A percentile compares a stretch with the other conserved stretches of the same genome.
Conservation (phyloP, 2,113 vertebrate genomes). For the Hyla sarda region DNA sequence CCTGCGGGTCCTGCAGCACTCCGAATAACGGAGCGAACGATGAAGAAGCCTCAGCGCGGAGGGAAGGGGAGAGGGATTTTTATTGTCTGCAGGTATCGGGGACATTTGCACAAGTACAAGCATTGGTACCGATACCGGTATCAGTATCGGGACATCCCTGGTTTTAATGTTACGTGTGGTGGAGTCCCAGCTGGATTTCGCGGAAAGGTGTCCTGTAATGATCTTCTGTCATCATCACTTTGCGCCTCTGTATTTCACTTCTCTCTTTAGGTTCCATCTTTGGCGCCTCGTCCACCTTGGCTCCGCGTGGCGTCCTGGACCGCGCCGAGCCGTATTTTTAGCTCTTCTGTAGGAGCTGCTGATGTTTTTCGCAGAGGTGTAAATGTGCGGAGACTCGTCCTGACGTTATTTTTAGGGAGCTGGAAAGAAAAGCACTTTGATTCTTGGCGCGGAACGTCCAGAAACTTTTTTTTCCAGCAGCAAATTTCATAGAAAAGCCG, state of each 20-base stretch:
- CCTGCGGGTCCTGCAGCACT: too few species aligned
- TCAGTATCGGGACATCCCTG: too few species aligned
- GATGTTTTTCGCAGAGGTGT: not conserved
- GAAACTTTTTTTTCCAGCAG: constrained; percentile 13
- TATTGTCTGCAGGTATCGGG: too few species aligned
- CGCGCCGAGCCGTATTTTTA: not conserved
- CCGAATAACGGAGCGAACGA: too few species aligned
- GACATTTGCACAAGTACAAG: too few species aligned
- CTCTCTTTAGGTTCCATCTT: not conserved
- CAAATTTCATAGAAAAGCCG: not conserved
- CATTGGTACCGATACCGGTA: too few species aligned
- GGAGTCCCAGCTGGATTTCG: not conserved
- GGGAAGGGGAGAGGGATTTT: too few species aligned
- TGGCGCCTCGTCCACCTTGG: not conserved
- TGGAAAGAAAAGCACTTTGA: constrained; percentile 32
- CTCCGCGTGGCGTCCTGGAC: not conserved
- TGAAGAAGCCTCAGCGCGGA: too few species aligned
- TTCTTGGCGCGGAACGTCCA: constrained; percentile 15
- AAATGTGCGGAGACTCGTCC: constrained; percentile 3
- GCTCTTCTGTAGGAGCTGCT: not conserved
- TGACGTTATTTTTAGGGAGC: constrained; percentile 26
- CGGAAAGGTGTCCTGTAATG: not conserved
- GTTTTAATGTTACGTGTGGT: not conserved
- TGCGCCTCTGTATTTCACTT: not conserved
- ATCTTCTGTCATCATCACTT: not conserved